Evolutionary conservation across 37 sponge, comb jelly and placozoan genomes (phyloP), one percentile per base, ranked within the genome.

Genomic region (Chondrosia reniformis): DNA sequence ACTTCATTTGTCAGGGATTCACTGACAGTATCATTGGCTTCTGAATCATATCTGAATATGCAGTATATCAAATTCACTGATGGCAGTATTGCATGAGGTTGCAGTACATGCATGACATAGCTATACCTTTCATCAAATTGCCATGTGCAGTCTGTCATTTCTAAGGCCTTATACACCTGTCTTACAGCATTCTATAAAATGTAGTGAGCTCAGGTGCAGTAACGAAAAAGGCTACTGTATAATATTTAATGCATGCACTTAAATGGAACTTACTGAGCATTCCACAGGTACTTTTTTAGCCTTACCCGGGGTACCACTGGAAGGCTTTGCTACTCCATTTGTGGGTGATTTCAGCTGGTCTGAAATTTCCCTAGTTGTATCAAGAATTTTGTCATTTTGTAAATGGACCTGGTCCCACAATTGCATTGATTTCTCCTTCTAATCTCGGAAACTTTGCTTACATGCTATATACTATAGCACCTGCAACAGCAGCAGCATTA

Each of bases 231-330:
- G n/a, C 8, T 24, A 22, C 9, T 9, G 17, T 22, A 12, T 24
- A 9, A 22, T 24, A 12, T 61, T 12, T 25, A 24, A 9, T 61
- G 25, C 25, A 61, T 61, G 17, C 27, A 22, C 13, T 61, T 8
- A 8, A 25, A 19, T 12, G n/a, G 8, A 33, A 66, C 67, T 66
- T 30, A 66, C 67, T 33, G 67, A 66, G 30, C 67, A 66, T 4
- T 66, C 67, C 17, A 8, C 17, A 39, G 67, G 67, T 8, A 66
- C 67, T 34, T 66, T 66, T n/a, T n/a, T n/a, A 5, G 67, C 67
- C 30, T 66, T 66, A 15, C 52, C 52, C n/a, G n/a, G n/a, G n/a
- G n/a, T n/a, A n/a, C n/a, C n/a, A n/a, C n/a, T n/a, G n/a, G n/a
- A n/a, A n/a, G n/a, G n/a, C n/a, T n/a, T n/a, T n/a, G n/a, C n/a